Conservation (phyloP, 2,888 invertebrate genomes). For the Microplitis deprimator region DNA sequence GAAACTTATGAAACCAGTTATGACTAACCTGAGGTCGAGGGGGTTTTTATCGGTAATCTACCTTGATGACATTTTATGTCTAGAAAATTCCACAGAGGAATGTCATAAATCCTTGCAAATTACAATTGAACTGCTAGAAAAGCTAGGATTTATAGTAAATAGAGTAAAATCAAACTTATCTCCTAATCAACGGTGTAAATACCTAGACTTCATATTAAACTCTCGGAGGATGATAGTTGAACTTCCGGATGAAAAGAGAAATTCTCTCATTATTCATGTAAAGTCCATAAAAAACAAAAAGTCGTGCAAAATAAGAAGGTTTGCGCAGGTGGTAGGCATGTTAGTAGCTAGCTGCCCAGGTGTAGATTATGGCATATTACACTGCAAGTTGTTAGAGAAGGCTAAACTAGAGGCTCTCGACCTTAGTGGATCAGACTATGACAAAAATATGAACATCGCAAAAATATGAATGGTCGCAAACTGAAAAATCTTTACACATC, state of each 20-base stretch:
- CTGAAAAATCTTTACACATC: neutral
- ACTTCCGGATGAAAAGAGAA: neutral
- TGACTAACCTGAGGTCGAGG: conserved; percentile 26
- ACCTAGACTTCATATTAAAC: neutral
- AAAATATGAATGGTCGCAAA: neutral
- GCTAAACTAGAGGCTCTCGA: neutral
- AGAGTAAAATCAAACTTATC: conserved; percentile 6
- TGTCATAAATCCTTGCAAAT: conserved; percentile 1
- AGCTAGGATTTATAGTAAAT: neutral
- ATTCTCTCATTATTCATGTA: neutral
- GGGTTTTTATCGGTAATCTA: conserved; percentile 37
- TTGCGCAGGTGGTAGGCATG: neutral
- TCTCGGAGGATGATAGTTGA: neutral
- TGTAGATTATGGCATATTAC: neutral
- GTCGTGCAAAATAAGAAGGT: neutral
- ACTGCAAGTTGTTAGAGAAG: neutral
- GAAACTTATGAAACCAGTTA: conserved; percentile 40
- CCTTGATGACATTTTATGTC: conserved; percentile 37
- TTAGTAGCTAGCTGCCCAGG: neutral
- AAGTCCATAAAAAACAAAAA: neutral
- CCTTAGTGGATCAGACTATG: neutral
- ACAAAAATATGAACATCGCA: neutral
- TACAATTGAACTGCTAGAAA: conserved; percentile 12
- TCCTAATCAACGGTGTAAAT: neutral
- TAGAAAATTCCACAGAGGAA: conserved; percentile 10